Conservation (phyloP, 1,140 invertebrate genomes). For the Calephelis virginiensis region DNA sequence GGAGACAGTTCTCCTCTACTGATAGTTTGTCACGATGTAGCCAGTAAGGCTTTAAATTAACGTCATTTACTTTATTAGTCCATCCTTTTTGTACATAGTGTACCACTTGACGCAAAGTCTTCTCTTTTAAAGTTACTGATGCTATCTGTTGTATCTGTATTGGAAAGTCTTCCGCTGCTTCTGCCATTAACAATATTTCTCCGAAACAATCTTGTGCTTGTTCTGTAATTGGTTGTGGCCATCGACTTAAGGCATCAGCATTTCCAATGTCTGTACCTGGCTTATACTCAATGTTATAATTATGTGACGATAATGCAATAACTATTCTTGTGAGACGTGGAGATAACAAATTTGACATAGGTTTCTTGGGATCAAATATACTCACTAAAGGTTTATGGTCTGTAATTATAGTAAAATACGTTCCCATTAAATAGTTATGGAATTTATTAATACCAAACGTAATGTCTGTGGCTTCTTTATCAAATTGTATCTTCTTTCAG, state of each 20-base stretch:
- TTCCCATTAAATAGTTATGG: conserved; percentile 48
- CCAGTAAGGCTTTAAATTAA: conserved; percentile 28
- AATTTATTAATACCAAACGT: conserved; percentile 67
- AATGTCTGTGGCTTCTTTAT: conserved; percentile 71
- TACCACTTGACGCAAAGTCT: conserved; percentile 20
- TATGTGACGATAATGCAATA: conserved; percentile 26
- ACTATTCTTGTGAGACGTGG: conserved; percentile 39
- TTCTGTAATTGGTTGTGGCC: too few species aligned
- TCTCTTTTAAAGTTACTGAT: conserved; percentile 29
- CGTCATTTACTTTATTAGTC: conserved; percentile 29
- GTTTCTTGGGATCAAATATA: conserved; percentile 56
- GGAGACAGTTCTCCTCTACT: conserved; percentile 29
- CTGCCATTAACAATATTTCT: too few species aligned
- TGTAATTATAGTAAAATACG: conserved; percentile 16
- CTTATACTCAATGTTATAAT: conserved; percentile 33
- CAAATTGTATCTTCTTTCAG: conserved; percentile 39
- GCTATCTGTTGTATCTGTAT: conserved; percentile 34
- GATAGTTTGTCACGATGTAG: conserved; percentile 34
- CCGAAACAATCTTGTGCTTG: too few species aligned
- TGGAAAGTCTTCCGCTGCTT: too few species aligned
- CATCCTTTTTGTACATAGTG: conserved; percentile 29
- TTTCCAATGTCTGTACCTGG: too few species aligned
- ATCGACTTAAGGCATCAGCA: too few species aligned
- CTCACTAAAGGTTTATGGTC: conserved; percentile 73
- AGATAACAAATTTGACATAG: conserved; percentile 48